Conservation (phyloP, 2,113 vertebrate species). For the Crypturellus undulatus region DNA sequence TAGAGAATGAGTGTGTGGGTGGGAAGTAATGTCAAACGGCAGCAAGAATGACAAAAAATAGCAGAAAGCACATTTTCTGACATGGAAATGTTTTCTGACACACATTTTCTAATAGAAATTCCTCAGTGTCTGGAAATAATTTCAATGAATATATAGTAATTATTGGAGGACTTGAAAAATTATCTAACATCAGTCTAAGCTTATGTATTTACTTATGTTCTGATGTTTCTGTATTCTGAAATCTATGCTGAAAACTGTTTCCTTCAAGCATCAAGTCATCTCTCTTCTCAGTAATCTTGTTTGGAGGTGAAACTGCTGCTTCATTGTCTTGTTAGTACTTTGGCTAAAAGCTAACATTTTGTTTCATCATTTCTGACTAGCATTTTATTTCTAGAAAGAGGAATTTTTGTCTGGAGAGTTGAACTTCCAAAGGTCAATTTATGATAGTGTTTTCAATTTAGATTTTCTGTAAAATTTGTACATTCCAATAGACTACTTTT, state of each 20-base stretch:
- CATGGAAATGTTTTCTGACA: background rate
- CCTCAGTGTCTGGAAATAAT: background rate
- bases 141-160: background rate
- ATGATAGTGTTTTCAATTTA: constrained; percentile 18
- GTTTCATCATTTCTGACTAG: background rate
- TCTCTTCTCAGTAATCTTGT: background rate
- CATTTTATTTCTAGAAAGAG: background rate
- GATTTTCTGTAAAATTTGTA: background rate
- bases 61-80: background rate
- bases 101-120: background rate
- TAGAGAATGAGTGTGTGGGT: background rate
- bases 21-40: background rate
- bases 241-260: background rate
- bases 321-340: background rate
- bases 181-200: background rate
- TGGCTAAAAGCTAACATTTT: background rate
- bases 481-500: background rate
- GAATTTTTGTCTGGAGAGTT: background rate
- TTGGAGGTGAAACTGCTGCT: background rate
- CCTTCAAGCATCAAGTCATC: background rate
- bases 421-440: background rate
- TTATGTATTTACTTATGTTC: background rate
- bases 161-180: background rate
- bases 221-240: no score
- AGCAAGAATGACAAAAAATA: background rate